phyloP scores from a whole-genome alignment of 2,888 invertebrate genomes.

The Syrphus vitripennis region DNA sequence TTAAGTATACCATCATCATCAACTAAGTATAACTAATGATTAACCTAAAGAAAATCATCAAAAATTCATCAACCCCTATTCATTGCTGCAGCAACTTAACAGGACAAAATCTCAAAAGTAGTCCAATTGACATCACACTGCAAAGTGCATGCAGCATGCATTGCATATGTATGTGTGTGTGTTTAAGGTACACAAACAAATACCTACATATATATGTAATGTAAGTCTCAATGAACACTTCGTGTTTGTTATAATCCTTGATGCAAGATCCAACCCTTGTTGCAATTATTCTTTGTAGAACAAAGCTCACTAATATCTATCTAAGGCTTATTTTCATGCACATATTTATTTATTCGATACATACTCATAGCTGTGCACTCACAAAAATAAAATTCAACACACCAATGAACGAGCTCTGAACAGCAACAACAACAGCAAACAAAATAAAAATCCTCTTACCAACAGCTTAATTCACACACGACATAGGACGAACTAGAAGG shows the following conservation, averaged over 20 bases:
- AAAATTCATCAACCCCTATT: constrained; percentile 51
- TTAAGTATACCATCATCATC: neutral
- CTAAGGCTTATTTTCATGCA: neutral
- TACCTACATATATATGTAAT: neutral
- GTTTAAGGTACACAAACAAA: no score
- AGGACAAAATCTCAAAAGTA: constrained; percentile 42
- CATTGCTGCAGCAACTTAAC: constrained; percentile 32
- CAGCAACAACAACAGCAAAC: neutral
- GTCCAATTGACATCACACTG: constrained; percentile 50
- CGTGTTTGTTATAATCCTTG: constrained; percentile 1
- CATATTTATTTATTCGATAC: constrained; percentile 2
- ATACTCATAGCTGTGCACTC: neutral
- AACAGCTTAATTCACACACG: constrained; percentile 29
- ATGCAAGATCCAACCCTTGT: neutral
- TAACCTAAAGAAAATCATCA: constrained; percentile 11
- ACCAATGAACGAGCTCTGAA: neutral
- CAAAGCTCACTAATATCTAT: neutral
- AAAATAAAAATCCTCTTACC: constrained; percentile 18
- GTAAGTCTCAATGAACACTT: constrained; percentile 46
- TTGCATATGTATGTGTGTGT: neutral
- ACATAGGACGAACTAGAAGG: neutral
- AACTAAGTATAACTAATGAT: neutral
- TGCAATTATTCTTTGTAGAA: constrained; percentile 54
- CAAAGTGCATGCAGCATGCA: neutral
- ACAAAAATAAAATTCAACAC: neutral